Evolutionary conservation across 2,888 invertebrate genomes (phyloP), one percentile per base, ranked within the genome.

Genomic region (Automeris io): DNA sequence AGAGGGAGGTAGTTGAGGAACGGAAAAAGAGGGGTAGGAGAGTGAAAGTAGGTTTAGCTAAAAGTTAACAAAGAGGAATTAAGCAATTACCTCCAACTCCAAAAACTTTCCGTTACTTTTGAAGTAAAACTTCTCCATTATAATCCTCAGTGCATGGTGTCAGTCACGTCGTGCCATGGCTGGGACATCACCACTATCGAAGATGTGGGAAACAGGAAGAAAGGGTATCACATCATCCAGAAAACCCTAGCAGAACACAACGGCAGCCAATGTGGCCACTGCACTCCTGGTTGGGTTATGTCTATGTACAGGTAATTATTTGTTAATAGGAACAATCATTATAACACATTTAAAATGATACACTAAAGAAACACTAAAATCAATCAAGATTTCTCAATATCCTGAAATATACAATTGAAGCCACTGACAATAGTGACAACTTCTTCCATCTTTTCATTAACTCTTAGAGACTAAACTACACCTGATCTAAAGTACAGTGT

Each of bases 261-360:
- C 64, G 92, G 91, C 1, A 89, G 89, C 0, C 92, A 92, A 61
- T 92, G 92, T 60, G 92, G 92, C 1, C 91, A 87, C 56, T 94
- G 94, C 61, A 90, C 90, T 9, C 91, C 93, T 0, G 93, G 92
- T 2, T 91, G 92, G 88, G 88, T 93, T 29, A 92, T 92, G 92
- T 88, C 89, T 49, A 91, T 92, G 90, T 87, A 89, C 70, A 88
- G 90, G 90, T 90, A 61, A 24, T n/a, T n/a, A n/a, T n/a, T n/a
- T n/a, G n/a, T n/a, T n/a, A n/a, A n/a, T n/a, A n/a, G n/a, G n/a
- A n/a, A n/a, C n/a, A n/a, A n/a, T n/a, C n/a, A n/a, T n/a, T n/a
- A n/a, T n/a, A n/a, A n/a, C n/a, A n/a, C n/a, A n/a, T n/a, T n/a
- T n/a, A n/a, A n/a, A n/a, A n/a, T n/a, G n/a, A n/a, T n/a, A n/a